Conservation (phyloP, 2,797 vertebrate species). For the Todus mexicanus region DNA sequence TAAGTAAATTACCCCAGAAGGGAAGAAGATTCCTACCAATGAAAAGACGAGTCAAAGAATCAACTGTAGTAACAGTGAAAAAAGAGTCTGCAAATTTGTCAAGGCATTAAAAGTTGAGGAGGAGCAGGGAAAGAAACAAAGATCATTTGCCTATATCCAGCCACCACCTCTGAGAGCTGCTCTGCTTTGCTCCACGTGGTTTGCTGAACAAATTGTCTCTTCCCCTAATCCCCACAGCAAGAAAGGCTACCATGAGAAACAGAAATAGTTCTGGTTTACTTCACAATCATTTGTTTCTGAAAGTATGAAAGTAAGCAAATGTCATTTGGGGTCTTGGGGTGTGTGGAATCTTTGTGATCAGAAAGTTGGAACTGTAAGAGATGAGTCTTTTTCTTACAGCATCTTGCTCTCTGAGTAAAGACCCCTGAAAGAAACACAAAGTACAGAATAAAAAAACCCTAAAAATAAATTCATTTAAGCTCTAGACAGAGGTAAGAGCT, state of each 20-base stretch:
- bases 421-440: not conserved
- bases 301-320: not conserved
- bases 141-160: not conserved
- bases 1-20: not conserved
- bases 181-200: not conserved
- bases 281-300: not conserved
- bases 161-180: not conserved
- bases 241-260: fast-evolving
- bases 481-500: not conserved
- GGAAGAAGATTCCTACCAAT: not conserved
- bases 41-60: not conserved
- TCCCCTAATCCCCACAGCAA: not conserved
- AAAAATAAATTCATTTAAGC: not conserved
- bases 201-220: not conserved
- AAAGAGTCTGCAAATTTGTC: not conserved
- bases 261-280: not conserved
- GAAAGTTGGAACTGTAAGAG: not conserved
- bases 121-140: not conserved
- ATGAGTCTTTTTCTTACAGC: not conserved
- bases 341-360: not conserved
- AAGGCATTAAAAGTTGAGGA: not conserved
- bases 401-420: not conserved
- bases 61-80: not conserved
- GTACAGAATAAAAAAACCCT: not conserved
- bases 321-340: not conserved